A percentile compares a stretch with the other conserved stretches of the same genome.
phyloP scores from a whole-genome alignment of 2,888 invertebrate species.

The Campopleginae sp. region DNA sequence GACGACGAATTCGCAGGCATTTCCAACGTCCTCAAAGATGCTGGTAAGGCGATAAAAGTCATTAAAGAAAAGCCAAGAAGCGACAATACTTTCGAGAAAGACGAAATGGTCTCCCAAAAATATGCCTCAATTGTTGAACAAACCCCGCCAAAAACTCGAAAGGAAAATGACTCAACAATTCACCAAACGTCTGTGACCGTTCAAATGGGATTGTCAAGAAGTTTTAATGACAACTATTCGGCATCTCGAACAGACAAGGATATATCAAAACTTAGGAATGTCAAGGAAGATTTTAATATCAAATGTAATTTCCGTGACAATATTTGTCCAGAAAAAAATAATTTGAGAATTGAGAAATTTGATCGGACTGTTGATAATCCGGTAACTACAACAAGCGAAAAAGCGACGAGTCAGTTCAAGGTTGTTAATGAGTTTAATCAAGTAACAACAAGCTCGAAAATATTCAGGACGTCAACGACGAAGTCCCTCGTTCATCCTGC shows the following conservation, averaged over 20 bases:
- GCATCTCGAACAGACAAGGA: background rate
- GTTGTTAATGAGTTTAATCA: conserved; percentile 9
- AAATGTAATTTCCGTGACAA: background rate
- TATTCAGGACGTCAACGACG: background rate
- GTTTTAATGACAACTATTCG: background rate
- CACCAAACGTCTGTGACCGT: background rate
- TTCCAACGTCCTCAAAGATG: conserved; percentile 71
- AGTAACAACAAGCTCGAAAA: background rate
- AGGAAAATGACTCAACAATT: background rate
- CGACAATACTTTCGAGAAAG: conserved; percentile 49
- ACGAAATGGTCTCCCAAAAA: conserved; percentile 47
- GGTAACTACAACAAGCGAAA: background rate
- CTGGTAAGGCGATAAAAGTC: conserved; percentile 49
- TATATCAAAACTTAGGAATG: background rate
- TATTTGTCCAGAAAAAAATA: background rate
- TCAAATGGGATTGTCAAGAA: background rate
- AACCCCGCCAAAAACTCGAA: conserved; percentile 10
- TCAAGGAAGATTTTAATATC: background rate
- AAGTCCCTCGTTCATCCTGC: background rate
- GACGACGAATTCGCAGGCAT: conserved; percentile 74
- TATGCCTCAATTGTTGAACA: conserved; percentile 45
- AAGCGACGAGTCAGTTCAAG: conserved; percentile 54
- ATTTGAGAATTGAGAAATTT: background rate
- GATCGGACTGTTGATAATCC: background rate
- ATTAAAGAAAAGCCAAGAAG: conserved; percentile 34